Evolutionary conservation across 2,888 invertebrate species (phyloP), one percentile per base, ranked within the genome.

Genomic region (Eutolmus rufibarbis): DNA sequence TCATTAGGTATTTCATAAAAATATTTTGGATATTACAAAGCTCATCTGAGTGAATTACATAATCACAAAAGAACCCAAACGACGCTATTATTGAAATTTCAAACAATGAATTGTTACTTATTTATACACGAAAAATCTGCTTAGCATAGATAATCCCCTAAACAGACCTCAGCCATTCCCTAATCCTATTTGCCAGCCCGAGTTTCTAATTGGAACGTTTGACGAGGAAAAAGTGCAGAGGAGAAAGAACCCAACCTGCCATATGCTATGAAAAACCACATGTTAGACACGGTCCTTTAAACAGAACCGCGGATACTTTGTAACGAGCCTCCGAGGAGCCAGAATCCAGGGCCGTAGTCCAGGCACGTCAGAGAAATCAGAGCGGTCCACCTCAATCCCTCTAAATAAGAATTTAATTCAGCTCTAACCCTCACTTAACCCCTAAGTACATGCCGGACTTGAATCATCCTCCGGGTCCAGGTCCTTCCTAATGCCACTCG

Each of bases 251-350:
- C 92, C 43, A 91, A 90, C 90, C 90, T 91, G 92, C 92, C 92
- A 92, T 92, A 92, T 92, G 92, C 90, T 92, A 90, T 88, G 91
- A 92, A 92, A 92, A 92, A 92, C 92, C 92, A 92, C 92, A 92
- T 92, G 92, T 92, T 92, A 92, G 92, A 91, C 91, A 92, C 92
- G 92, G 91, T 91, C 81, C 90, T 92, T 91, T 92, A 92, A 92
- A 90, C 92, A 92, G 90, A 90, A 90, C 90, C 90, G 78, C 87
- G 74, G 78, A 74, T 87, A 84, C 90, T 90, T 91, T 90, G 89
- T 89, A 88, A 86, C 37, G 12, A 66, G 40, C 84, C 66, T 23
- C 23, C 16, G 40, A 56, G 84, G 37, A 40, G 14, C 46, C 12
- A 84, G 23, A n/a, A 34, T 12, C 37, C 87, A 87, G 79, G 23